Percentiles rank a stretch among this genome's conserved stretches.
Conservation (phyloP, 2,888 invertebrate genomes). For the Anoncus sp. region DNA sequence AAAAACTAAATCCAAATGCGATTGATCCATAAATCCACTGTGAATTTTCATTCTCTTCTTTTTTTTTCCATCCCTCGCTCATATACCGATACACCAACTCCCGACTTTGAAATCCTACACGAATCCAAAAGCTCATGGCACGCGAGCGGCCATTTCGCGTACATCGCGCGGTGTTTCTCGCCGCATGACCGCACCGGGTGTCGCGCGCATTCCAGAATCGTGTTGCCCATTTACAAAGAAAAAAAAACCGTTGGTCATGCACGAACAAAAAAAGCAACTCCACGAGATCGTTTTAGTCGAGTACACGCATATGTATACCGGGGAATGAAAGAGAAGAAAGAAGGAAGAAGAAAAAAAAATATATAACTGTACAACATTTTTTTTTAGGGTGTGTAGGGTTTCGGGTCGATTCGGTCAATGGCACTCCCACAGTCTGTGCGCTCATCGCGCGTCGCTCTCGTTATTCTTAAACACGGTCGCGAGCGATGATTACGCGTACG, state of each 20-base stretch:
- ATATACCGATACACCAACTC: no score
- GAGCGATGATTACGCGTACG: slow-evolving; percentile 62
- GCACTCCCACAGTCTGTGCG: slow-evolving; percentile 71
- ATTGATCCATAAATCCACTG: no score
- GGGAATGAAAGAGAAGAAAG: slow-evolving; percentile 15
- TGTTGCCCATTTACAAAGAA: not conserved
- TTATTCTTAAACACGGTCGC: slow-evolving; percentile 48
- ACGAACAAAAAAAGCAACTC: not conserved
- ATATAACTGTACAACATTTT: slow-evolving; percentile 13
- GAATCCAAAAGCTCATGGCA: not conserved
- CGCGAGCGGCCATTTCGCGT: slow-evolving; percentile 22
- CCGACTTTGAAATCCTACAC: no score
- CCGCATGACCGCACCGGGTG: slow-evolving; percentile 4
- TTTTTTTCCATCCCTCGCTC: no score
- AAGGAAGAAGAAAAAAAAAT: not conserved
- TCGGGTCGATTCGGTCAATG: slow-evolving; percentile 74
- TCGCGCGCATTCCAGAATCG: slow-evolving; percentile 18
- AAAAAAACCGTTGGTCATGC: not conserved
- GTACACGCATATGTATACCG: no score
- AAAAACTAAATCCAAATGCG: no score
- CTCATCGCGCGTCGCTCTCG: no score
- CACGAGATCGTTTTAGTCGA: no score
- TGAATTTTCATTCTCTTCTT: no score
- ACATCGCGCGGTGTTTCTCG: slow-evolving; percentile 6
- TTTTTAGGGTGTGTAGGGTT: slow-evolving; percentile 57